phyloP scores from a whole-genome alignment of 1,140 invertebrate genomes.

The Pseudobourletiella spinata region DNA sequence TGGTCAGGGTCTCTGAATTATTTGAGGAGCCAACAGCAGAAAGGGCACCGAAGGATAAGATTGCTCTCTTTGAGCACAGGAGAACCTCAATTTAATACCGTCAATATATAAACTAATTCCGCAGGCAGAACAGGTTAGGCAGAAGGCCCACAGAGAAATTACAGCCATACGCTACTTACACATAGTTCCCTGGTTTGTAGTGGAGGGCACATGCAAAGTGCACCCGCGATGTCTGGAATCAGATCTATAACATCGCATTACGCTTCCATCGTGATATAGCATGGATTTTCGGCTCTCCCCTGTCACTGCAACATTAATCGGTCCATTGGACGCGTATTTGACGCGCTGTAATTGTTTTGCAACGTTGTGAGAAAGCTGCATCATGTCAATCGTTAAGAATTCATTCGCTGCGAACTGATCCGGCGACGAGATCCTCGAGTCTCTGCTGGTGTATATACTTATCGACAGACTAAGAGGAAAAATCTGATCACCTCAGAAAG shows the following conservation, averaged over 20 bases:
- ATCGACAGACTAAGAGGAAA: conserved; percentile 60
- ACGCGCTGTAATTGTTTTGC: conserved; percentile 48
- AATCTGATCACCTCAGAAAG: conserved; percentile 77
- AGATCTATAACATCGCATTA: conserved; percentile 45
- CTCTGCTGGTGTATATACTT: conserved; percentile 59
- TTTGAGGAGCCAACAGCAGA: conserved; percentile 28
- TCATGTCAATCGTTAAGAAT: background rate
- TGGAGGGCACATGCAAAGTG: conserved; percentile 29
- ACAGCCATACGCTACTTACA: too few relatives aligned
- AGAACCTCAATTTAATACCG: too few relatives aligned
- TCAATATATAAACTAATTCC: conserved; percentile 2
- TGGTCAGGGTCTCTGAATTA: conserved; percentile 39
- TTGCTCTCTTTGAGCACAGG: too few relatives aligned
- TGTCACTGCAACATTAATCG: conserved; percentile 82
- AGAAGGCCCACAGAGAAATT: too few relatives aligned
- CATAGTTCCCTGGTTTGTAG: conserved; percentile 25
- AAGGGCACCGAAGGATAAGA: conserved; percentile 27
- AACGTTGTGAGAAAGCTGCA: background rate
- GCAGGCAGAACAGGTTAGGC: too few relatives aligned
- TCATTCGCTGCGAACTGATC: conserved; percentile 52
- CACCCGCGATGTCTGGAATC: conserved; percentile 41
- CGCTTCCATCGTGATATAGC: conserved; percentile 68
- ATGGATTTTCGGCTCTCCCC: conserved; percentile 71
- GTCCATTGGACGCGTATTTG: conserved; percentile 72
- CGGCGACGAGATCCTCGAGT: conserved; percentile 48